Conservation (phyloP, 2,113 vertebrate species). For the Etheostoma spectabile region DNA sequence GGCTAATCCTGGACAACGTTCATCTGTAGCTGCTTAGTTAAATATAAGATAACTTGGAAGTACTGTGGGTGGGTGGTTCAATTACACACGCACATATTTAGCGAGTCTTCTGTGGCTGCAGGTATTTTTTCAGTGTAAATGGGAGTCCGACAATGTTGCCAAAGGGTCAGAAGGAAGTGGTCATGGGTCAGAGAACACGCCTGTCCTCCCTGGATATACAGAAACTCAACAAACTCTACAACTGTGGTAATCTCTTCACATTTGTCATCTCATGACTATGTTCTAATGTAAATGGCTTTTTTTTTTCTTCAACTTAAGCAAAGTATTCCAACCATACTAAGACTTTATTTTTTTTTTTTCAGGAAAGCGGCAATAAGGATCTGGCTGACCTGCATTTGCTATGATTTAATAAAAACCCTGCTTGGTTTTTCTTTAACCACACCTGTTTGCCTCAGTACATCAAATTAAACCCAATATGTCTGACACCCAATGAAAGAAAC, state of each 20-base stretch:
- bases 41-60: too few species aligned
- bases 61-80: too few species aligned
- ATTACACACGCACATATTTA: too few species aligned
- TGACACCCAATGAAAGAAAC: too few species aligned
- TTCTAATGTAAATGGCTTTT: too few species aligned
- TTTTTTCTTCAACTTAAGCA: too few species aligned
- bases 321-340: background rate
- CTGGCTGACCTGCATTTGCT: background rate
- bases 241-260: constrained; percentile 25
- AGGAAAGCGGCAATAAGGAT: background rate
- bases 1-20: too few species aligned
- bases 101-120: background rate
- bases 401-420: background rate
- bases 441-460: too few species aligned
- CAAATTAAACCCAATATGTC: too few species aligned
- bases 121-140: constrained; percentile 46
- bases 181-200: constrained; percentile 51
- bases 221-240: constrained; percentile 55
- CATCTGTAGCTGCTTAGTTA: too few species aligned
- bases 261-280: too few species aligned
- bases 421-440: background rate
- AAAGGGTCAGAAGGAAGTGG: fast-evolving
- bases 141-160: constrained; percentile 33
- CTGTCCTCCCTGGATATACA: constrained; percentile 46
- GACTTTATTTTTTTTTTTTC: background rate